Percentiles rank a stretch among this genome's conserved stretches.
These are phyloP conservation scores for Synanthedon vespiformis DNA, from an alignment of 2,888 invertebrate genomes.

Conservation along the genomic window DNA sequence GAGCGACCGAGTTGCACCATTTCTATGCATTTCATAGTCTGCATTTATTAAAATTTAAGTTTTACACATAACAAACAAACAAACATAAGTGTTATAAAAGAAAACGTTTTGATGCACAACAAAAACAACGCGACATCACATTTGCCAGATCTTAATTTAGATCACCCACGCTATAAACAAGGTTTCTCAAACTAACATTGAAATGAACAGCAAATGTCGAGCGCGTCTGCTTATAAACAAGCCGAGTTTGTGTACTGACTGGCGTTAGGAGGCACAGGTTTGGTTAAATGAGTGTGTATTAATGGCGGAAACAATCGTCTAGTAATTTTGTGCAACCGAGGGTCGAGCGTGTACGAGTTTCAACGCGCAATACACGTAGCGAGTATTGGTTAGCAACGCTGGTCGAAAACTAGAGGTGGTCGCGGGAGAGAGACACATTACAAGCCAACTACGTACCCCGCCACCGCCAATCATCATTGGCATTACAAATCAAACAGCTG, in stretches of 20 bases:
- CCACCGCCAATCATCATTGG: conserved; percentile 7
- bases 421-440: conserved; percentile 28
- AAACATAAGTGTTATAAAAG: neutral
- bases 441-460: neutral
- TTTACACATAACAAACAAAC: neutral
- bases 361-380: conserved; percentile 19
- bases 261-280: conserved; percentile 13
- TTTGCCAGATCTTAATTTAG: conserved; percentile 46
- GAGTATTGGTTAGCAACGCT: conserved; percentile 32
- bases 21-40: conserved; percentile 63
- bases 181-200: conserved; percentile 45
- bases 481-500: too few species aligned
- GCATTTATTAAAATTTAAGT: conserved; percentile 28
- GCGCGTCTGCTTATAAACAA: conserved; percentile 52
- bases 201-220: conserved; percentile 32
- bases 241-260: conserved; percentile 24
- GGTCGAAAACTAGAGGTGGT: conserved; percentile 32
- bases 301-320: conserved; percentile 24
- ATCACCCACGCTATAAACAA: conserved; percentile 50
- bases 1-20: conserved; percentile 55
- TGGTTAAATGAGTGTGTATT: conserved; percentile 28
- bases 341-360: conserved; percentile 6
- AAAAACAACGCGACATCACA: conserved; percentile 33
- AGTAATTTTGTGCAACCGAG: conserved; percentile 14
- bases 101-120: conserved; percentile 19